Base-by-base conservation (phyloP, 92 coral and sea anemone species). In the Porites lobata region DNA sequence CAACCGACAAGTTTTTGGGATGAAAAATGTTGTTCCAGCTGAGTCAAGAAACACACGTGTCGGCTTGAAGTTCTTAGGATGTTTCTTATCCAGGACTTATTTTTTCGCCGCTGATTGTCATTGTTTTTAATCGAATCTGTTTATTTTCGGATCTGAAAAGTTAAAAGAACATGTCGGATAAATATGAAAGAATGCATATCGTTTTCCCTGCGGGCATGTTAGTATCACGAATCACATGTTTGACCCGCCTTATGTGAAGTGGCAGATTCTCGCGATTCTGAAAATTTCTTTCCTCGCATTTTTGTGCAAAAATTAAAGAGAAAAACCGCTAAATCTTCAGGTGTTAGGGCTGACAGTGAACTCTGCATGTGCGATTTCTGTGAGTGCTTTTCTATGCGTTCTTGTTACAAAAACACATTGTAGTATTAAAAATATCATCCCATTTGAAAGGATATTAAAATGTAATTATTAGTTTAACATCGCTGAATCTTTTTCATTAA, bases 231-330 rank as follows among this genome's bases (percentile, higher is more conserved):
- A 59, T 56, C 32, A 50, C 80, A 29, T 64, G 62, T 72, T 72
- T 84, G 80, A 84, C 81, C 80, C 80, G 69, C 86, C 86, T 56
- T 17, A 56, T 58, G 32, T 24, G 58, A 72, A 50, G 72, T 62
- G 75, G 66, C 83, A 77, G 68, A 85, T 85, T 76, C 84, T 69
- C 84, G 76, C 77, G 69, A 85, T 67, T 76, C 82, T 85, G 84
- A 78, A 50, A 67, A 74, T 84, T 58, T 38, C 64, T 66, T 67
- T 54, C 66, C 24, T 85, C 69, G 89, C 67, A 78, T 77, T 65
- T 32, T 82, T 56, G 26, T 22, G 19, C 57, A 82, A 43, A 69
- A 56, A 18, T 8, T 68, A 38, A 69, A 9, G n/a, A 20, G 26
- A 38, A 20, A 56, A 70, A 58, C 43, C 47, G 43, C 70, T 10